Base-by-base conservation (phyloP, 1,140 invertebrate genomes). In the Aethina tumida region DNA sequence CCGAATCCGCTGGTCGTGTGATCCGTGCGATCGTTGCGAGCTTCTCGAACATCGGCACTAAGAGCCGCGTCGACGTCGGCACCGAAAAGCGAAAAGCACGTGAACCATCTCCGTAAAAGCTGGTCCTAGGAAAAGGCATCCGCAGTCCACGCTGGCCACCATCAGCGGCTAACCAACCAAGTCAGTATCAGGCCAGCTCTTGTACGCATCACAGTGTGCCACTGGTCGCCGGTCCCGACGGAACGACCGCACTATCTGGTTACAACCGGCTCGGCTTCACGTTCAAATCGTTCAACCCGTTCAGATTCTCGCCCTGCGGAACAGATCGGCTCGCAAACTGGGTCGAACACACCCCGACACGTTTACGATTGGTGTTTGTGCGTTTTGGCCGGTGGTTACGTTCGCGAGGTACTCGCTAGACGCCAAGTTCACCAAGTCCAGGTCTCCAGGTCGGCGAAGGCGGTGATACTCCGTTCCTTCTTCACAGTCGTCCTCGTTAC, bases 31-130 rank as follows among this genome's bases (percentile, higher is more conserved):
- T n/a, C n/a, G n/a, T n/a, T n/a, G n/a, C n/a, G n/a, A n/a, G n/a
- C n/a, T n/a, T n/a, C n/a, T n/a, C n/a, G n/a, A n/a, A n/a, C n/a
- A n/a, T n/a, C n/a, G n/a, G n/a, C n/a, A n/a, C n/a, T n/a, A 7
- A n/a, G 22, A 24, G 22, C 22, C 7, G 7, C 22, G n/a, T n/a
- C 22, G 22, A n/a, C 22, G n/a, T n/a, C 22, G 22, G 22, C 7
- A 7, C 22, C 7, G n/a, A n/a, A n/a, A n/a, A n/a, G n/a, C n/a
- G n/a, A 39, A 13, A 22, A 15, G 37, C 42, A 45, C 43, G 43
- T 45, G 43, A 45, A 45, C 38, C 22, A 20, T 39, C 43, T 35
- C 37, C 32, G 29, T 41, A 45, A 45, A 45, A 45, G 43, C 43
- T 45, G 43, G 32, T 40, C 37, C 25, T 24, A 30, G 38, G 43